These are phyloP conservation scores for Cerastoderma edule DNA, from an alignment of 2,888 invertebrate species.

Conservation along the genomic window DNA sequence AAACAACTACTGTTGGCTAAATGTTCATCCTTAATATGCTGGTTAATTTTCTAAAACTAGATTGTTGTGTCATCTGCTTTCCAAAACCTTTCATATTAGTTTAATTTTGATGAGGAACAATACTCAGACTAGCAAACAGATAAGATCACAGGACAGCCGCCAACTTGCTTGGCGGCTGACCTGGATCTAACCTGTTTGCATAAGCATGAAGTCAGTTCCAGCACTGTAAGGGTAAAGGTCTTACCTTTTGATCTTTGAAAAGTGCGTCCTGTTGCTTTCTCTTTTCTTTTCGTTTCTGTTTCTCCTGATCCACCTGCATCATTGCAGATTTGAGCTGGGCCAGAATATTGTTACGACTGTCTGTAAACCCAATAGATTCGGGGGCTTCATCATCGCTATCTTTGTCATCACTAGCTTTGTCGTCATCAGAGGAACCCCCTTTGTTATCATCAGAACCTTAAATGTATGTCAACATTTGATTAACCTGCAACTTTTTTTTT, in stretches of 20 bases:
- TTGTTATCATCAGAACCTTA: conserved; percentile 19
- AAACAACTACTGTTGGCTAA: no score
- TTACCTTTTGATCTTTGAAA: conserved; percentile 68
- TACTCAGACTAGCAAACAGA: no score
- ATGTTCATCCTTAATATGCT: no score
- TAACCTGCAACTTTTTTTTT: background rate
- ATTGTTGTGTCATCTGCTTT: no score
- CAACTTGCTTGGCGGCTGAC: no score
- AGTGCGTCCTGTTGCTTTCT: conserved; percentile 58
- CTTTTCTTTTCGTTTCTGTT: conserved; percentile 57
- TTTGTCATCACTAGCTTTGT: conserved; percentile 27
- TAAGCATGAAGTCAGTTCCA: no score
- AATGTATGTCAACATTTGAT: background rate
- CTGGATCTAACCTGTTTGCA: no score
- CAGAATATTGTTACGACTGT: conserved; percentile 54
- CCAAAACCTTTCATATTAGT: no score
- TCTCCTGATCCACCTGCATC: conserved; percentile 61
- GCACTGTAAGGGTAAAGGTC: no score
- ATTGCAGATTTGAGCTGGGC: conserved; percentile 59
- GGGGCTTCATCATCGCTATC: conserved; percentile 68
- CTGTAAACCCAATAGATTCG: conserved; percentile 58
- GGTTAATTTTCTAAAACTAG: no score
- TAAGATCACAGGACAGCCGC: no score
- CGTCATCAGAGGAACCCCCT: conserved; percentile 25
- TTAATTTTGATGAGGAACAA: no score